A percentile compares a stretch with the other conserved stretches of the same genome.
Conservation (phyloP, 2,797 vertebrate genomes). For the Triplophysa bombifrons region DNA sequence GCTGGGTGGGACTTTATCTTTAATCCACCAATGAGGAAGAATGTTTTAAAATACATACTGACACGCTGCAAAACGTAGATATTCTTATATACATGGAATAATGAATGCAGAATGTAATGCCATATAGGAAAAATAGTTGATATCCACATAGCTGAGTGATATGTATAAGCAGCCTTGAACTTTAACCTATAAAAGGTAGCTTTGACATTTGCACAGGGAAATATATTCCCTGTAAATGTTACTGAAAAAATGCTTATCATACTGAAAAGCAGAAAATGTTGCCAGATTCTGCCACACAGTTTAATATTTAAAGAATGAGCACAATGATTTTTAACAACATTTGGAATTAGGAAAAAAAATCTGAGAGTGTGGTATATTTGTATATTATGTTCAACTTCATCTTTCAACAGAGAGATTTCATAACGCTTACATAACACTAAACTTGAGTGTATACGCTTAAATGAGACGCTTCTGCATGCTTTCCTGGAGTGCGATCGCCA, state of each 20-base stretch:
- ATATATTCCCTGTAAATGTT: neutral
- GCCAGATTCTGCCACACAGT: too few species aligned
- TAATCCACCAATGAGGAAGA: neutral
- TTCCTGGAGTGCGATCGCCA: too few species aligned
- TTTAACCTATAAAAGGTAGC: neutral
- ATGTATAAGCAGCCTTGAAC: neutral
- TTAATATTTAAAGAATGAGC: too few species aligned
- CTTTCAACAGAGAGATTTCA: too few species aligned
- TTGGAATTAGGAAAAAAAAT: too few species aligned
- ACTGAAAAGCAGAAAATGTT: too few species aligned
- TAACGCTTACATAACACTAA: too few species aligned
- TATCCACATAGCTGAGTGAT: neutral
- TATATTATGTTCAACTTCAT: too few species aligned
- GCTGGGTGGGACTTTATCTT: slow-evolving; percentile 15
- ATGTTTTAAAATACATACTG: neutral
- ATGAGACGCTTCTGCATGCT: too few species aligned
- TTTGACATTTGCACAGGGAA: neutral
- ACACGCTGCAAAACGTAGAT: neutral
- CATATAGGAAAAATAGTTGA: neutral
- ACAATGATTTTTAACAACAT: too few species aligned
- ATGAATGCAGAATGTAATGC: neutral
- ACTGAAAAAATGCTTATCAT: neutral
- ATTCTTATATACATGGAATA: neutral
- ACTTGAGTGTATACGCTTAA: too few species aligned
- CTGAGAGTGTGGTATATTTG: too few species aligned